Percentiles rank a stretch among this genome's conserved stretches.
Conservation (phyloP, 2,797 vertebrate species). For the Crax fasciolata region DNA sequence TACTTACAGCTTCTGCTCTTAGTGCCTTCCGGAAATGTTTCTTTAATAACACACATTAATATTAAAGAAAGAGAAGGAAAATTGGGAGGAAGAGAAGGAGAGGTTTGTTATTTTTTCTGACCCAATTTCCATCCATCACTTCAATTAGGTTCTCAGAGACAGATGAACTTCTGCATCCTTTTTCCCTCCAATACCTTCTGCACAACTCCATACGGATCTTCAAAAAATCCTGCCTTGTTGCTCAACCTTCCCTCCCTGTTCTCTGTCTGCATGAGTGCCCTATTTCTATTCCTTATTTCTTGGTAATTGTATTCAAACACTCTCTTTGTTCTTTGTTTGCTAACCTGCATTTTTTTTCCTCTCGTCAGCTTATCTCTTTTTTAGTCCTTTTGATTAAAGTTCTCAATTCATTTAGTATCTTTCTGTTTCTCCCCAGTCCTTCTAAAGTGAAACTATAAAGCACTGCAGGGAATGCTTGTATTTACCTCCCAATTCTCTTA, state of each 20-base stretch:
- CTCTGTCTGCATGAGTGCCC: conserved; percentile 60
- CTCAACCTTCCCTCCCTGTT: conserved; percentile 51
- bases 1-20: conserved; percentile 26
- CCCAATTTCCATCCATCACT: conserved; percentile 67
- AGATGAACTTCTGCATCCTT: conserved; percentile 53
- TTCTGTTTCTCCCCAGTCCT: conserved; percentile 68
- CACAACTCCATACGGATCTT: conserved; percentile 61
- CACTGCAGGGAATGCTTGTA: conserved; percentile 77
- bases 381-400: conserved; percentile 74
- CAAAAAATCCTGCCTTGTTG: conserved; percentile 59
- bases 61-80: conserved; percentile 69
- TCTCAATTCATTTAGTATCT: conserved; percentile 75
- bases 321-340: conserved; percentile 79
- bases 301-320: conserved; percentile 74
- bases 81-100: conserved; percentile 51
- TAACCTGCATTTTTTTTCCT: conserved; percentile 69
- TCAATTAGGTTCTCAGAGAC: conserved; percentile 63
- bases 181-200: conserved; percentile 47
- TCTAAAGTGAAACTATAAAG: conserved; percentile 75
- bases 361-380: conserved; percentile 73
- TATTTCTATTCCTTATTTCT: conserved; percentile 75
- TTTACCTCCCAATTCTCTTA: conserved; percentile 64
- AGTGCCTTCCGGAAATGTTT: conserved; percentile 63
- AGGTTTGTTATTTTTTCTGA: conserved; percentile 64
- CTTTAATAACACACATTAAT: conserved; percentile 75